A percentile compares a stretch with the other conserved stretches of the same genome.
Evolutionary conservation across 2,113 vertebrate species (phyloP).

Genomic region (Daphoenositta chrysoptera): DNA sequence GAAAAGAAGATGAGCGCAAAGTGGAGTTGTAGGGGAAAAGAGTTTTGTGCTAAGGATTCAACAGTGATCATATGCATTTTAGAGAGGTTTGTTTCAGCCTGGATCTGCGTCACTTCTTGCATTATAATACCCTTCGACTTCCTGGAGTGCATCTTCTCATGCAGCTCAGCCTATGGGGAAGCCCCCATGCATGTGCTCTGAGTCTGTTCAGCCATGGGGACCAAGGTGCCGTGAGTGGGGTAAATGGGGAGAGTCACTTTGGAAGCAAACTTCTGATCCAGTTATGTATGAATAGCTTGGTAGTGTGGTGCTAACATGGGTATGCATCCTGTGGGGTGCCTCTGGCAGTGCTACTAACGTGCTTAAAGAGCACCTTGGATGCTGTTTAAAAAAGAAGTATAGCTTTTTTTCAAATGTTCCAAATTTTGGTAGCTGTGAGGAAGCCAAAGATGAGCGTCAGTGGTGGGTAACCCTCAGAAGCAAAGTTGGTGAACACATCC

Average conservation of each 20-base stretch:
- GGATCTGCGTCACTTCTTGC: not conserved
- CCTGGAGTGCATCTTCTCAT: not conserved
- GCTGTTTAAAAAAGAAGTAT: not conserved
- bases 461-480: not conserved
- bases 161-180: not conserved
- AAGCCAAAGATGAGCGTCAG: not conserved
- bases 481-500: not conserved
- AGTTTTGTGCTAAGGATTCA: not conserved
- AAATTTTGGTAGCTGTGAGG: not conserved
- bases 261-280: not conserved
- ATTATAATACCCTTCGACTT: not conserved
- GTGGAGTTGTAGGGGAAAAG: not conserved
- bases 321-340: not conserved
- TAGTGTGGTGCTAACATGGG: too few species aligned
- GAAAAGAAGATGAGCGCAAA: not conserved
- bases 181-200: not conserved
- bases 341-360: not conserved
- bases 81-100: not conserved
- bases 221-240: not conserved
- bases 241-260: not conserved
- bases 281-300: not conserved
- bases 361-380: not conserved
- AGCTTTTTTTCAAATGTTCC: not conserved
- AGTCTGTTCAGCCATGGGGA: not conserved
- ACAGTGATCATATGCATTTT: rapidly evolving